phyloP scores from a whole-genome alignment of 2,113 vertebrate species.

The Anhinga rufa region DNA sequence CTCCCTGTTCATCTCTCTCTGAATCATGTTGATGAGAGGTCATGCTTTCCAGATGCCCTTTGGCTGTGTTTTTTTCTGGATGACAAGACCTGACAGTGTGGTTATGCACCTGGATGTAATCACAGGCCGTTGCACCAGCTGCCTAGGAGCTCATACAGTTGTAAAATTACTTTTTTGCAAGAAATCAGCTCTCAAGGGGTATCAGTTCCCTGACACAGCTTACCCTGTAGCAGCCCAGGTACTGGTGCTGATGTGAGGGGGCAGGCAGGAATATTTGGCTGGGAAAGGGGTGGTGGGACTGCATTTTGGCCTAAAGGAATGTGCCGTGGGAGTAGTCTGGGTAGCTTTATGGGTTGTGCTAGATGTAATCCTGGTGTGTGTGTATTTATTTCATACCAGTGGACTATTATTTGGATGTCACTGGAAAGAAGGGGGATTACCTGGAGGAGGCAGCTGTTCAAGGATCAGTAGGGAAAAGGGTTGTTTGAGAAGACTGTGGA shows the following conservation, averaged over 20 bases:
- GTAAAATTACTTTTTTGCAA: not conserved
- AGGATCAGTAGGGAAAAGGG: not conserved
- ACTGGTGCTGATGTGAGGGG: not conserved
- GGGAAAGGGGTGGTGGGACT: not conserved
- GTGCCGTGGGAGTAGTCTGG: not conserved
- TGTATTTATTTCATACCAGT: not conserved
- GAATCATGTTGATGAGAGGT: not conserved
- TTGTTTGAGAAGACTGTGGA: not conserved
- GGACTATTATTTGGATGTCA: not conserved
- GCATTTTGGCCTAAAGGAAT: not conserved
- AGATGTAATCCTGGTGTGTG: not conserved
- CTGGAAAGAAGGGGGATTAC: not conserved
- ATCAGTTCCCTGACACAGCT: not conserved
- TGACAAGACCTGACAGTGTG: not conserved
- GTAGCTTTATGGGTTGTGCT: not conserved
- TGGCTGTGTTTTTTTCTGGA: not conserved
- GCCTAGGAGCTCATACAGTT: not conserved
- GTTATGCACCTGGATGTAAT: constrained; percentile 43
- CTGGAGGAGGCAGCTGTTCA: not conserved
- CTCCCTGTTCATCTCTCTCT: not conserved
- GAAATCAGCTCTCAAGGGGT: not conserved
- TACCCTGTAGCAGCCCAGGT: not conserved
- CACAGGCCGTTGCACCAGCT: constrained; percentile 11
- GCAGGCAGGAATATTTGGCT: not conserved
- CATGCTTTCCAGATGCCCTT: not conserved